A percentile compares a stretch with the other conserved stretches of the same genome.
These are phyloP conservation scores for Catamblyrhynchus diadema DNA, from an alignment of 2,797 vertebrate species.

Conservation along the genomic window DNA sequence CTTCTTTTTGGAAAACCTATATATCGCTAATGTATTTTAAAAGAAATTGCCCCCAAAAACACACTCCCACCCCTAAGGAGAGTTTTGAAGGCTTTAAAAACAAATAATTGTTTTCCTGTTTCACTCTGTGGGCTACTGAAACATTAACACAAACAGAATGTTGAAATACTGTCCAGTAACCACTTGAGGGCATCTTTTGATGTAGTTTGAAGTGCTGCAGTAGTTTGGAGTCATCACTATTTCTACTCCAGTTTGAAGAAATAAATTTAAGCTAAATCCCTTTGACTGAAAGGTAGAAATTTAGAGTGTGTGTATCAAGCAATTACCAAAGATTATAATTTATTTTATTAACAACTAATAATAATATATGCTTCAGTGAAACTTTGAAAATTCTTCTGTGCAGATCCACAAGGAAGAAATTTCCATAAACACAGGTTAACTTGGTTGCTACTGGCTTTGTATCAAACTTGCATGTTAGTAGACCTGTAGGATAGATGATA, in stretches of 20 bases:
- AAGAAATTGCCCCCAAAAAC: neutral
- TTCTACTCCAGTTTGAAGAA: neutral
- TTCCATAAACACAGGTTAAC: neutral
- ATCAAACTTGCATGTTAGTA: neutral
- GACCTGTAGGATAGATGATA: neutral
- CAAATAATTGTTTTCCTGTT: neutral
- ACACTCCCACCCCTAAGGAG: neutral
- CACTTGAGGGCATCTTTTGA: conserved; percentile 56
- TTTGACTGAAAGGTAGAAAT: neutral
- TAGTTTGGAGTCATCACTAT: neutral
- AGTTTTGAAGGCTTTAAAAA: neutral
- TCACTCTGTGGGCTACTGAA: neutral
- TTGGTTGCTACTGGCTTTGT: neutral
- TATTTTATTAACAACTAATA: neutral
- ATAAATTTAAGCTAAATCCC: neutral
- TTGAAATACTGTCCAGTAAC: conserved; percentile 7
- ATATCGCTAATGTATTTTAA: neutral
- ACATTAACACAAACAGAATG: neutral
- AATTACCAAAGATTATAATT: neutral
- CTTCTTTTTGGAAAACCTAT: neutral
- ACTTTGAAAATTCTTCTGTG: neutral
- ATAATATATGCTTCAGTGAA: neutral
- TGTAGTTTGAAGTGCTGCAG: neutral
- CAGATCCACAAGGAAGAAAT: neutral
- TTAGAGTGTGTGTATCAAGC: neutral